These are phyloP conservation scores for Noctuana brunneofusca DNA, from an alignment of 2,888 invertebrate species.

Conservation along the genomic window DNA sequence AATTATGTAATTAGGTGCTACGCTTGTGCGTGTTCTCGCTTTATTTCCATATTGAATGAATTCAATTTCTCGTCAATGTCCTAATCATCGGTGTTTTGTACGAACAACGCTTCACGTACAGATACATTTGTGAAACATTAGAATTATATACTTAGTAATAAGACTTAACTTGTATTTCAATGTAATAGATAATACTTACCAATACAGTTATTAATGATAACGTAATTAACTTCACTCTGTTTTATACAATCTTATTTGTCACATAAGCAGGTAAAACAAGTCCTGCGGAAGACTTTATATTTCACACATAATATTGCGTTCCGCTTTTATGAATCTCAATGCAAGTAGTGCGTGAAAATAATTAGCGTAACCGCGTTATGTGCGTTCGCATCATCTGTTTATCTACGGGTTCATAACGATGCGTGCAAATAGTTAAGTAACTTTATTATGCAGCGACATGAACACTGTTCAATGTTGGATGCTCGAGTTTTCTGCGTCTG, in stretches of 20 bases:
- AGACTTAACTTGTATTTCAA: neutral
- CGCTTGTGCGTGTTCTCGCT: conserved; percentile 59
- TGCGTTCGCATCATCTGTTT: conserved; percentile 53
- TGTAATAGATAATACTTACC: no score
- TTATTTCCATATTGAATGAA: conserved; percentile 59
- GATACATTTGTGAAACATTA: neutral
- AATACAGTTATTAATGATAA: neutral
- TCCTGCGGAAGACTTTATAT: conserved; percentile 32
- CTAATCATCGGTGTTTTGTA: neutral
- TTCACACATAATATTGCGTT: conserved; percentile 44
- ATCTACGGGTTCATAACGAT: conserved; percentile 47
- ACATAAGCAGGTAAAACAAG: conserved; percentile 14
- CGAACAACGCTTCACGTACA: neutral
- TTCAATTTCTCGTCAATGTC: conserved; percentile 61
- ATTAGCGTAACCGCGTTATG: conserved; percentile 50
- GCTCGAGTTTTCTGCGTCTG: conserved; percentile 42
- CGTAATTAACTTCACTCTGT: neutral
- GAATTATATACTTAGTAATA: neutral
- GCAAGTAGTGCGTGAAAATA: conserved; percentile 52
- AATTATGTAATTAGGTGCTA: conserved; percentile 63
- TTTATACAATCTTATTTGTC: conserved; percentile 22
- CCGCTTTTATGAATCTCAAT: conserved; percentile 49
- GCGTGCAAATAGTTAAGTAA: conserved; percentile 50
- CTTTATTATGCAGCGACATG: conserved; percentile 44
- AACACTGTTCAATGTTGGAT: conserved; percentile 38